phyloP scores from a whole-genome alignment of 2,888 invertebrate species.

The Drosophila pegasa region DNA sequence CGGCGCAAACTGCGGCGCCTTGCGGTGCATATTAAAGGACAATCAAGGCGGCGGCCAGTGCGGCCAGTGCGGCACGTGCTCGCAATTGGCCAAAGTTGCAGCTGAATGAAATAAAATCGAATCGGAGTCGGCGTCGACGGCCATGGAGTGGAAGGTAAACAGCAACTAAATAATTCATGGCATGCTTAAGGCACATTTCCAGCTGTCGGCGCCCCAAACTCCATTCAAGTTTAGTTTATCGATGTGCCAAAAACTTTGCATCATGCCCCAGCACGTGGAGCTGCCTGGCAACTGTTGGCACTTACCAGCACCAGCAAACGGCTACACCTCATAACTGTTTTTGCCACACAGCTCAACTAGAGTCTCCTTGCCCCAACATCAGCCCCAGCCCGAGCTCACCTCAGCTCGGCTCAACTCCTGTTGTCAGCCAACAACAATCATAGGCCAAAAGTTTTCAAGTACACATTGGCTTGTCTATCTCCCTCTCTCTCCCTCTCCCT shows the following conservation, averaged over 20 bases:
- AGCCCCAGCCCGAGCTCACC: too few species aligned
- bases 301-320: slow-evolving; percentile 9
- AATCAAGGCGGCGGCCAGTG: slow-evolving; percentile 34
- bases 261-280: slow-evolving; percentile 29
- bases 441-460: slow-evolving; percentile 17
- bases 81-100: slow-evolving; percentile 37
- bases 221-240: slow-evolving; percentile 47
- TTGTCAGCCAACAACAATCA: slow-evolving; percentile 18
- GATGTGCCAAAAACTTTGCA: slow-evolving; percentile 57
- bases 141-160: slow-evolving; percentile 9
- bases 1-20: slow-evolving; percentile 21
- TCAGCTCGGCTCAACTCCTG: neutral
- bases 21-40: slow-evolving; percentile 56
- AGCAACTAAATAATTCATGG: slow-evolving; percentile 59
- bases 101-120: neutral
- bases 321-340: slow-evolving; percentile 26
- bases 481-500: too few species aligned
- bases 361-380: too few species aligned
- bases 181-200: slow-evolving; percentile 55
- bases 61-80: slow-evolving; percentile 43
- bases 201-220: slow-evolving; percentile 45
- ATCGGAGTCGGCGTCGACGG: neutral
- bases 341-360: slow-evolving; percentile 21
- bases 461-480: neutral
- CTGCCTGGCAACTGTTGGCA: slow-evolving; percentile 31